Conservation (phyloP, 2,797 vertebrate species). For the Acanthopagrus latus region DNA sequence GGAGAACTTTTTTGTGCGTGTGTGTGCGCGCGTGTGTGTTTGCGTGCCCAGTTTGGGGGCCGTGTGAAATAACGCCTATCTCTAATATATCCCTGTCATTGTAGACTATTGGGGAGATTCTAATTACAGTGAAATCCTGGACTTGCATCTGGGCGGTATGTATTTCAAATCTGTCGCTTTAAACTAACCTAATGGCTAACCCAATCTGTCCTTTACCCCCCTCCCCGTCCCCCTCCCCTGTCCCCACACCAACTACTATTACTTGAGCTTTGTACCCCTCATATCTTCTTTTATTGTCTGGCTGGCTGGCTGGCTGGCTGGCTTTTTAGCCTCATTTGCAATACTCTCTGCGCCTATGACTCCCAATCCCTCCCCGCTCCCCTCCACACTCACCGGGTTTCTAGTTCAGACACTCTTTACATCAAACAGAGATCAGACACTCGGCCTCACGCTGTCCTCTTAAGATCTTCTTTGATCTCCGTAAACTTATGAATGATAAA, state of each 20-base stretch:
- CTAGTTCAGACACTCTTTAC: slow-evolving; percentile 56
- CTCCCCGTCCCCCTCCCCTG: slow-evolving; percentile 3
- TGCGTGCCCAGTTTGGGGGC: slow-evolving; percentile 77
- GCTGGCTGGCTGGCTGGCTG: slow-evolving; percentile 47
- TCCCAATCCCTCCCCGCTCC: not conserved
- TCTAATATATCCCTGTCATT: slow-evolving; percentile 98
- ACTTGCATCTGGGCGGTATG: slow-evolving; percentile 99
- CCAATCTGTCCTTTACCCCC: slow-evolving; percentile 75
- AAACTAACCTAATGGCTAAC: slow-evolving; percentile 88
- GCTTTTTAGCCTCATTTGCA: slow-evolving; percentile 57
- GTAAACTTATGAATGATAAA: slow-evolving; percentile 67
- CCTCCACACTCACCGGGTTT: slow-evolving; percentile 42
- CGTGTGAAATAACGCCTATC: slow-evolving; percentile 91
- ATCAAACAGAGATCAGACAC: slow-evolving; percentile 69
- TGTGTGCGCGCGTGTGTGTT: slow-evolving; percentile 56
- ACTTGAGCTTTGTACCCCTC: slow-evolving; percentile 68
- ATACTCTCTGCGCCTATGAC: slow-evolving; percentile 43
- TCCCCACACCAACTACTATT: not conserved
- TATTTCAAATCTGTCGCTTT: slow-evolving; percentile 95
- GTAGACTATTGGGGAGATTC: slow-evolving; percentile 99
- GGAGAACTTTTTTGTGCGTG: slow-evolving; percentile 38
- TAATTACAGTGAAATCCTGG: slow-evolving; percentile 99
- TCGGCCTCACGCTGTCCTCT: slow-evolving; percentile 54
- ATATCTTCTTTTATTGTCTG: slow-evolving; percentile 42
- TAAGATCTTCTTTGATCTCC: slow-evolving; percentile 68